Conservation (phyloP, 2,888 invertebrate species). For the Altica lythri region DNA sequence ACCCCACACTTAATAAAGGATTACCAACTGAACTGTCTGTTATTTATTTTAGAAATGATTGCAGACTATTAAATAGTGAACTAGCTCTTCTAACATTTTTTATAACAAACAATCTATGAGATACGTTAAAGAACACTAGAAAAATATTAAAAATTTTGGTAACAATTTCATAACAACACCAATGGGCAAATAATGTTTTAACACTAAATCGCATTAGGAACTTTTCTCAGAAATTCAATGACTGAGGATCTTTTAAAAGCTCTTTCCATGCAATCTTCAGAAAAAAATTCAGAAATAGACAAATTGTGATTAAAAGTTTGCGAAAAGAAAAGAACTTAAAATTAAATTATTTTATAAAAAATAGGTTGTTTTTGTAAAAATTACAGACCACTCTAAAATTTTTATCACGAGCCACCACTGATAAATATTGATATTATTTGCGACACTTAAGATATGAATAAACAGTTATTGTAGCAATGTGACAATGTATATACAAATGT, state of each 20-base stretch:
- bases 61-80: slow-evolving; percentile 30
- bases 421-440: too few relatives aligned
- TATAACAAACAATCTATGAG: not conserved
- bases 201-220: not conserved
- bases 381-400: too few relatives aligned
- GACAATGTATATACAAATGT: too few relatives aligned
- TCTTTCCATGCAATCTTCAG: not conserved
- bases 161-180: not conserved
- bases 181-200: not conserved
- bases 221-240: slow-evolving; percentile 4
- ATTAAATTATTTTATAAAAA: not conserved
- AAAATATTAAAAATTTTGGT: slow-evolving; percentile 4
- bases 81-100: slow-evolving; percentile 29
- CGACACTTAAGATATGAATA: too few relatives aligned
- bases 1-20: slow-evolving; percentile 38
- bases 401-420: too few relatives aligned
- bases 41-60: slow-evolving; percentile 40
- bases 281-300: not conserved
- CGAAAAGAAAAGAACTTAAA: too few relatives aligned
- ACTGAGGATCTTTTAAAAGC: not conserved
- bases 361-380: too few relatives aligned
- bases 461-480: too few relatives aligned
- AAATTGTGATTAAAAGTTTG: not conserved
- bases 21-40: slow-evolving; percentile 40
- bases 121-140: not conserved